Conservation (phyloP, 2,113 vertebrate species). For the Epinephelus moara region DNA sequence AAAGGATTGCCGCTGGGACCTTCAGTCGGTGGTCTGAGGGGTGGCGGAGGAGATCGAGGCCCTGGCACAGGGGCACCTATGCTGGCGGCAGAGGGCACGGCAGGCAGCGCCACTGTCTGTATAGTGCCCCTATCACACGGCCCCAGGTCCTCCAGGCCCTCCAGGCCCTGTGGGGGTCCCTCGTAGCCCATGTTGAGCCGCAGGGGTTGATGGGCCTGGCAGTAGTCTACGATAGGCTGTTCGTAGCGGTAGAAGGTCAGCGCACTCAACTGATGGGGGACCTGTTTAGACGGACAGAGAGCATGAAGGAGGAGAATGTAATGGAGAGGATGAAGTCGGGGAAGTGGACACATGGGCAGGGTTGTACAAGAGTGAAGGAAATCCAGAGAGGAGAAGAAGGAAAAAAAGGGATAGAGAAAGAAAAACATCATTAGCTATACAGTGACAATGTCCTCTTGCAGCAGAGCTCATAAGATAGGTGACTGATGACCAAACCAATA, state of each 20-base stretch:
- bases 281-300: conserved; percentile 68
- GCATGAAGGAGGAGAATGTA: conserved; percentile 16
- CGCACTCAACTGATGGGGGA: conserved; percentile 88
- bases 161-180: conserved; percentile 82
- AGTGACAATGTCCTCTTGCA: neutral
- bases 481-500: too few species aligned
- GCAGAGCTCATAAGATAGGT: too few species aligned
- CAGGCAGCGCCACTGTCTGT: conserved; percentile 84
- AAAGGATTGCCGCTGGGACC: conserved; percentile 71
- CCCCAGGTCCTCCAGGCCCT: conserved; percentile 81
- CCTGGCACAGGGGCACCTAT: conserved; percentile 69
- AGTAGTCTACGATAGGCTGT: conserved; percentile 88
- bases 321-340: neutral
- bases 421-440: conserved; percentile 7
- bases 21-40: conserved; percentile 77
- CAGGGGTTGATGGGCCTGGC: conserved; percentile 87
- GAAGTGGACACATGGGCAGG: neutral
- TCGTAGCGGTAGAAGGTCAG: conserved; percentile 88
- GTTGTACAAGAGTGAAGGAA: neutral
- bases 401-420: conserved; percentile 6
- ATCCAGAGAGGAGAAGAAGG: neutral
- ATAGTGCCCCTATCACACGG: conserved; percentile 82
- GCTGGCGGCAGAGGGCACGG: conserved; percentile 77
- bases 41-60: conserved; percentile 77
- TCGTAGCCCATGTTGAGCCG: conserved; percentile 87